Evolutionary conservation across 2,797 vertebrate genomes (phyloP).

Genomic region (Australoheros facetus): DNA sequence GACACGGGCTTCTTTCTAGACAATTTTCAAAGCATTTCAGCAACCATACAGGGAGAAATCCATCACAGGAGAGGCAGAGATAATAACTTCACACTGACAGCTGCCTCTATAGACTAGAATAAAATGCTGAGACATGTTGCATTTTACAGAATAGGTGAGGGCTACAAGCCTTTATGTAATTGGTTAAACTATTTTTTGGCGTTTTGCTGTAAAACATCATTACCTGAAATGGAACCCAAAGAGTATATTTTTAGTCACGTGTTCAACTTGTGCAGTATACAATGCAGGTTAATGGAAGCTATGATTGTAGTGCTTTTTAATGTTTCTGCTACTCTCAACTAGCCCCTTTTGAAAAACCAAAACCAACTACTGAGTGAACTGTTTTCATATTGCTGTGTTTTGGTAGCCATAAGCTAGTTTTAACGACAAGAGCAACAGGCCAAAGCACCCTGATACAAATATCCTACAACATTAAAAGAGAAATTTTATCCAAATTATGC

Average conservation of each 20-base stretch:
- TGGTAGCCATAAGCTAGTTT: not conserved
- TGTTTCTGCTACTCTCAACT: not conserved
- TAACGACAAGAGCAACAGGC: not conserved
- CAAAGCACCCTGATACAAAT: not conserved
- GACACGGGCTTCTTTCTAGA: slow-evolving; percentile 21
- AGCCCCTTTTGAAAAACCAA: not conserved
- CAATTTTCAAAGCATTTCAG: slow-evolving; percentile 41
- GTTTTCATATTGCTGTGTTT: not conserved
- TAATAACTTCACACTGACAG: slow-evolving; percentile 52
- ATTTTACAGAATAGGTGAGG: slow-evolving; percentile 7
- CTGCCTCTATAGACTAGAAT: slow-evolving; percentile 56
- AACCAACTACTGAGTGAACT: accelerated
- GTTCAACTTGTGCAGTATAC: not conserved
- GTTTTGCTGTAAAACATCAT: not conserved
- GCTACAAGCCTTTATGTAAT: slow-evolving; percentile 18
- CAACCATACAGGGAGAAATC: slow-evolving; percentile 33
- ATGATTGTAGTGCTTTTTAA: not conserved
- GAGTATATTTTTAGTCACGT: not conserved
- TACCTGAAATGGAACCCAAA: not conserved
- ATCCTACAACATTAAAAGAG: not conserved
- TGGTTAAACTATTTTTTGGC: not conserved
- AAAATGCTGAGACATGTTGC: slow-evolving; percentile 34
- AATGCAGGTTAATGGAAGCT: not conserved
- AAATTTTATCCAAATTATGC: too few relatives aligned
- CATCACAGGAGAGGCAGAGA: slow-evolving; percentile 38